phyloP scores from a whole-genome alignment of 2,888 invertebrate genomes.

The Creontiades dilutus region DNA sequence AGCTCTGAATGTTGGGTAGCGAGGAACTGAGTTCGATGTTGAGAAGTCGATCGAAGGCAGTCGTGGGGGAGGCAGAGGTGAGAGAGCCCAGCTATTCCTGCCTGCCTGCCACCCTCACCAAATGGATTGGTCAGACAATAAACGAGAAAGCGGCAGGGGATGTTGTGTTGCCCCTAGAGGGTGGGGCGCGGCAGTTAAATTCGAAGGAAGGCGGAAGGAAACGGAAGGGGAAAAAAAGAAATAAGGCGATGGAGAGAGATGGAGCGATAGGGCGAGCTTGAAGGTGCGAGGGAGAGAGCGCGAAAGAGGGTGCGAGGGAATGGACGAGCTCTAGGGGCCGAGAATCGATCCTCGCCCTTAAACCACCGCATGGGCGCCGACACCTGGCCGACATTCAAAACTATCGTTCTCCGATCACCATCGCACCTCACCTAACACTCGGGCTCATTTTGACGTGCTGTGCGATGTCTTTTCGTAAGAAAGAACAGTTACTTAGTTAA shows the following conservation, averaged over 20 bases:
- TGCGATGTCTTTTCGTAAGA: too few relatives aligned
- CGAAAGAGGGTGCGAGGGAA: neutral
- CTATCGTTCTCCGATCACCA: neutral
- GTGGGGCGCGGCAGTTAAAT: neutral
- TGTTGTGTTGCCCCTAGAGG: neutral
- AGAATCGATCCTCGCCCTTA: neutral
- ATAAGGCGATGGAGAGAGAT: neutral
- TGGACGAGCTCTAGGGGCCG: neutral
- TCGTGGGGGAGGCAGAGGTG: neutral
- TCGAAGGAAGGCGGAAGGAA: slow-evolving; percentile 26
- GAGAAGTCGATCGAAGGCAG: too few relatives aligned
- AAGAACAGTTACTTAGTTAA: too few relatives aligned
- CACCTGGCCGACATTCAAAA: slow-evolving; percentile 13
- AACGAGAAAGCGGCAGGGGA: slow-evolving; percentile 7
- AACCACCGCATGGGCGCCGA: slow-evolving; percentile 11
- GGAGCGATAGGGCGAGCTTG: neutral
- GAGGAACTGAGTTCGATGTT: too few relatives aligned
- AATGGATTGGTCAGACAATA: slow-evolving; percentile 8
- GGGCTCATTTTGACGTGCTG: neutral
- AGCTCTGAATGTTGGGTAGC: too few relatives aligned
- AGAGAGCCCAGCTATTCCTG: neutral
- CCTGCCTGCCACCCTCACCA: neutral
- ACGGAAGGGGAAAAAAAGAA: neutral
- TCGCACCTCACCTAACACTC: neutral
- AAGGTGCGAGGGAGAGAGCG: neutral